phyloP scores from a whole-genome alignment of 2,113 vertebrate species.

The Procapra przewalskii region DNA sequence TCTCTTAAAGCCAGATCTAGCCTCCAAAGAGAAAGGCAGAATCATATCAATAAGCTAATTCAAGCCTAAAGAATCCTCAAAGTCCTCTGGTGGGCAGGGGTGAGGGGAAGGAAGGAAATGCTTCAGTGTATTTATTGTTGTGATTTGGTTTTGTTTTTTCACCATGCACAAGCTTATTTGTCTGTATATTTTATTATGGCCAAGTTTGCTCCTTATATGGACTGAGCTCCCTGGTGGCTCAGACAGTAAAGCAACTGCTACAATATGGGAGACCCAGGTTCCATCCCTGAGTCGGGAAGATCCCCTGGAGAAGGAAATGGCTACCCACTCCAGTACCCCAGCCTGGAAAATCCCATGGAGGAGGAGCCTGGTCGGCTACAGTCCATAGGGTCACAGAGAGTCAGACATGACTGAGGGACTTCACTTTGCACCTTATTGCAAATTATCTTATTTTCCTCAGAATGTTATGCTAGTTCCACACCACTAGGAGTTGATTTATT shows the following conservation, averaged over 20 bases:
- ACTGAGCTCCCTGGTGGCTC: neutral
- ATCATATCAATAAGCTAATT: neutral
- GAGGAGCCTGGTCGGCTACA: neutral
- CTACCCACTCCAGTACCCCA: neutral
- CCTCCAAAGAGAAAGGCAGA: neutral
- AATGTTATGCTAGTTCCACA: neutral
- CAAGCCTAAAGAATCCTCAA: neutral
- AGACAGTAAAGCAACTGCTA: neutral
- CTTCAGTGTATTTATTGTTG: neutral
- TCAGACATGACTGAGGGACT: neutral
- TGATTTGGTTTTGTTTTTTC: neutral
- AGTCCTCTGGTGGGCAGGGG: neutral
- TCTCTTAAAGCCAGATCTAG: constrained; percentile 23
- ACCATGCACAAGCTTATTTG: neutral
- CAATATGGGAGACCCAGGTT: neutral
- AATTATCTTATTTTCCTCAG: neutral
- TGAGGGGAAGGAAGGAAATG: neutral
- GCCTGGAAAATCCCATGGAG: neutral
- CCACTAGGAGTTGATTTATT: neutral
- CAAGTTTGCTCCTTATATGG: neutral
- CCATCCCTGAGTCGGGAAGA: neutral
- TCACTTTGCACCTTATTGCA: neutral
- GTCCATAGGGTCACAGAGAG: neutral
- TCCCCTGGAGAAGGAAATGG: neutral
- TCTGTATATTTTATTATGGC: neutral